phyloP scores from a whole-genome alignment of 2,888 invertebrate species.

The Ligdia adustata region DNA sequence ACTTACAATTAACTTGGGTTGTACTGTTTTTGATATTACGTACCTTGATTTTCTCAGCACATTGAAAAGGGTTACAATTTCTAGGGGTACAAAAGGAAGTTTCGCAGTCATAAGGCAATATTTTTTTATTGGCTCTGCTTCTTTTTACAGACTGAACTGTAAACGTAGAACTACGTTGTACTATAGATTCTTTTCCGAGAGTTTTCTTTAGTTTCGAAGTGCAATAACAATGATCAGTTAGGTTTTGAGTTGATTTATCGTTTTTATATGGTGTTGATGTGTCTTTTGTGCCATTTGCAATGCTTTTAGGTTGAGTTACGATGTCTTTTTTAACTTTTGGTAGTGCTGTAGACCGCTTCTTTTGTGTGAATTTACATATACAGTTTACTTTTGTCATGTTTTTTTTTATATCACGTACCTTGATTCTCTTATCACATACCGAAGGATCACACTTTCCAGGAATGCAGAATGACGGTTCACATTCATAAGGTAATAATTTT shows the following conservation, averaged over 20 bases:
- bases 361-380: neutral
- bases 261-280: neutral
- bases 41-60: constrained; percentile 31
- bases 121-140: too few species aligned
- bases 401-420: constrained; percentile 4
- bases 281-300: neutral
- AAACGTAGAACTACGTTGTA: too few species aligned
- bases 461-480: constrained; percentile 43
- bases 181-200: neutral
- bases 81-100: constrained; percentile 42
- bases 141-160: too few species aligned
- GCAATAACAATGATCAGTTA: constrained; percentile 1
- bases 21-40: constrained; percentile 19
- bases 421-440: constrained; percentile 36
- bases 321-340: neutral
- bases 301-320: neutral
- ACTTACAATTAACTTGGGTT: constrained; percentile 15
- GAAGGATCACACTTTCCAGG: constrained; percentile 45
- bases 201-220: constrained; percentile 6
- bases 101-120: constrained; percentile 46
- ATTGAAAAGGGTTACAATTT: constrained; percentile 44
- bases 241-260: constrained; percentile 1
- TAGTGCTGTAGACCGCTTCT: neutral
- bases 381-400: neutral
- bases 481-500: constrained; percentile 42